Base-by-base conservation (phyloP, 2,888 invertebrate genomes). In the Dascillus cervinus region DNA sequence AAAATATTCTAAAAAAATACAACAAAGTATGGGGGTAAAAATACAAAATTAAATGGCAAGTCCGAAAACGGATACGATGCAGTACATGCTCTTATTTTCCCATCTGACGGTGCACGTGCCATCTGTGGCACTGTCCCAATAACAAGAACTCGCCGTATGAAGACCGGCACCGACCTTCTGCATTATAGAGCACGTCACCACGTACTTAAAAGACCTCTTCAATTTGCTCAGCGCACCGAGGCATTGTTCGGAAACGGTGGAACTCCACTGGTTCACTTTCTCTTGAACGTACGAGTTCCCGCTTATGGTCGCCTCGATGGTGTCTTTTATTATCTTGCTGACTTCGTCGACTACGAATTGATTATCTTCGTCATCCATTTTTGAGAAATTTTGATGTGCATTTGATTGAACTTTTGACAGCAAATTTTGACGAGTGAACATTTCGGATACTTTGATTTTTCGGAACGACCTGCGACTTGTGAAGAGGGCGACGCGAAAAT, bases 11-110 rank as follows among this genome's bases (percentile, higher is more conserved):
- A n/a, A n/a, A n/a, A n/a, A n/a, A n/a, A n/a, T n/a, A n/a, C n/a
- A n/a, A n/a, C n/a, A n/a, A n/a, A n/a, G n/a, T n/a, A n/a, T n/a
- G n/a, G n/a, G n/a, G n/a, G n/a, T n/a, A 17, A 17, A 17, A 8
- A 4, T 4, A 17, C 8, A 15, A 29, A 32, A 37, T 57, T 45
- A 65, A 43, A 65, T 64, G 11, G 82, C 79, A 24, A 84, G 64
- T 15, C 81, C 87, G 70, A 85, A 88, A 20, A 88, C 77, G 46
- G 83, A 84, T 13, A 86, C 80, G 41, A 87, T 84, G 56, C 85
- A 86, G 58, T 84, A 84, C 79, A 88, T 82, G 39, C 78, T 82
- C 62, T 86, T 86, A 62, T 86, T 87, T 56, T 89, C 87, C 87
- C 87, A 89, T 50, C 86, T 75, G 4, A 86, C 82, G 1, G 84